phyloP scores from a whole-genome alignment of 1,140 invertebrate genomes.

The Drosophila parabipectinata region DNA sequence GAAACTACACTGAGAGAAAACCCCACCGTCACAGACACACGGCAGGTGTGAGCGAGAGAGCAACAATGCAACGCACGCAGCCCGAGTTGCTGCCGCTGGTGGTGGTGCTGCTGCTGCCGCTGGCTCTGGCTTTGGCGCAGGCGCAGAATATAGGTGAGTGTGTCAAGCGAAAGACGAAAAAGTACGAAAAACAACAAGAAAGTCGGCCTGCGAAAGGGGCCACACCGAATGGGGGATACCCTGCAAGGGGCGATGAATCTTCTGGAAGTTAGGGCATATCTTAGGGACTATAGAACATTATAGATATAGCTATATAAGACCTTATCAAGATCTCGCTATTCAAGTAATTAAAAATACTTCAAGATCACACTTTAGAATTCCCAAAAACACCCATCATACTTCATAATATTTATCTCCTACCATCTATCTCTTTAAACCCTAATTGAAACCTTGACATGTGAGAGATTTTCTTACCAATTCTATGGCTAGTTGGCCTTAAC shows the following conservation, averaged over 20 bases:
- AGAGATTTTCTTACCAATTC: constrained; percentile 9
- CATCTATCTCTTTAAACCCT: background rate
- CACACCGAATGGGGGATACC: constrained; percentile 24
- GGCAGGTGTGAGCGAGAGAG: constrained; percentile 45
- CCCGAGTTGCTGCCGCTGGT: constrained; percentile 26
- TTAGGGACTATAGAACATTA: too few relatives aligned
- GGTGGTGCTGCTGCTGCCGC: constrained; percentile 36
- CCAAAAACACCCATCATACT: background rate
- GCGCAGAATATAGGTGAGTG: constrained; percentile 81
- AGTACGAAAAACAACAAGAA: constrained; percentile 27
- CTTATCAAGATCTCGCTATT: too few relatives aligned
- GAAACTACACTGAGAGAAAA: constrained; percentile 15
- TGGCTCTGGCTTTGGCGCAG: constrained; percentile 27
- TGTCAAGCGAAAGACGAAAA: constrained; percentile 72
- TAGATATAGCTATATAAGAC: too few relatives aligned
- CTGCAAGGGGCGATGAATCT: background rate
- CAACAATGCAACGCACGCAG: constrained; percentile 70
- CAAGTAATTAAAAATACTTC: too few relatives aligned
- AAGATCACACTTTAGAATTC: too few relatives aligned
- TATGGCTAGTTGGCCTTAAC: constrained; percentile 1
- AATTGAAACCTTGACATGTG: constrained; percentile 26
- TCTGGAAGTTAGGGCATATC: background rate
- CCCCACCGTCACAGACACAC: background rate
- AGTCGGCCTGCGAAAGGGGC: constrained; percentile 19
- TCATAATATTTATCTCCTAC: background rate